Evolutionary conservation across 2,888 invertebrate genomes (phyloP), one percentile per base, ranked within the genome.

Genomic region (Lycia hirtaria): DNA sequence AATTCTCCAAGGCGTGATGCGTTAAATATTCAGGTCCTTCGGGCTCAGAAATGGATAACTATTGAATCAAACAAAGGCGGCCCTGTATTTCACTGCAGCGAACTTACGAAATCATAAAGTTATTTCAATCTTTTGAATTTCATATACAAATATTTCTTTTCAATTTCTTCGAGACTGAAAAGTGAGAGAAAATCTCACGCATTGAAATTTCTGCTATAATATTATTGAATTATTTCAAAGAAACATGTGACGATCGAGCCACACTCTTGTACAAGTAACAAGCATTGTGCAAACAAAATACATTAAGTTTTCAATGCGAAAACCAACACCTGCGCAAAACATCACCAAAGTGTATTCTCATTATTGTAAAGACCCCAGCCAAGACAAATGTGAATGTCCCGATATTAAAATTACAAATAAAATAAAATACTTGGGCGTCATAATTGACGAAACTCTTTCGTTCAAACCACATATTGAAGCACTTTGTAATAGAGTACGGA

Each of bases 61-160:
- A 45, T 53, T 22, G 30, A 28, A 19, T 38, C 37, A 53, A 53
- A 53, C 52, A 20, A 52, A 28, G 44, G 19, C 43, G 10, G 35
- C 5, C 22, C 35, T 15, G 35, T 35, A 47, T 47, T 47, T 47
- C 47, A 47, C 35, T 24, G 35, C 35, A 26, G 24, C 35, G 24
- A 35, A 35, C 45, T 47, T 35, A 22, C 45, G 12, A 47, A 47
- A 35, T 35, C 33, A 35, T 26, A 35, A 47, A 35, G 47, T 17
- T 6, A 22, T 35, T 41, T 17, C 47, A 47, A 47, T 24, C 33
- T 35, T 35, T 32, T 15, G 35, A 47, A 24, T 47, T 47, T 47
- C 24, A 22, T 17, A n/a, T 24, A 1, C 20, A 14, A 45, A 45
- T 32, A 47, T 33, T 33, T 24, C 33, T 47, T 22, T 33, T 47